A percentile compares a stretch with the other conserved stretches of the same genome.
Evolutionary conservation across 1,140 invertebrate genomes (phyloP).

Genomic region (Stegodyphus mimosarum): DNA sequence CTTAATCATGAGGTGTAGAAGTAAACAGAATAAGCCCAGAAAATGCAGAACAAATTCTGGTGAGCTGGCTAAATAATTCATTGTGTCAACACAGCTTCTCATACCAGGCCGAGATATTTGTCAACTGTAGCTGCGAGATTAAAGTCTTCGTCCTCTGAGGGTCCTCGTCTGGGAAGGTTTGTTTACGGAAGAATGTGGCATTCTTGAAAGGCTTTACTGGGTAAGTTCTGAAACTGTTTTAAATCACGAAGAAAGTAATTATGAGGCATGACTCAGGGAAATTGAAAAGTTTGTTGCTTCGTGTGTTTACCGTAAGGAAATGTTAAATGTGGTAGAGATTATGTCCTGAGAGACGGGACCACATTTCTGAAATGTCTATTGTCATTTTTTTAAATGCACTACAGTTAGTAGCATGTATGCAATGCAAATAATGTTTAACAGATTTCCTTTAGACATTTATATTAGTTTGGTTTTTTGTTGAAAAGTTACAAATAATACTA

Average conservation of each 20-base stretch:
- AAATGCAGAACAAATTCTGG: conserved; percentile 51
- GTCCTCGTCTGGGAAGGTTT: conserved; percentile 10
- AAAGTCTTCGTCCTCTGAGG: conserved; percentile 30
- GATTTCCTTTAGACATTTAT: no score
- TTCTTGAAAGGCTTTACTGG: conserved; percentile 23
- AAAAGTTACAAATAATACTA: no score
- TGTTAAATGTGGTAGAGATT: no score
- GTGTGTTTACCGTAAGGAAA: no score
- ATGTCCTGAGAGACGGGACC: no score
- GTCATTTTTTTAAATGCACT: no score
- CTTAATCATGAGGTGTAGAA: conserved; percentile 51
- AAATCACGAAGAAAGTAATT: conserved; percentile 48
- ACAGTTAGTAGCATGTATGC: no score
- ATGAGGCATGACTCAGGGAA: conserved; percentile 1
- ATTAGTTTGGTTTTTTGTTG: no score
- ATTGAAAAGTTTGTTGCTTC: background rate
- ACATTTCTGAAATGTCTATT: no score
- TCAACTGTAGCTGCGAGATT: conserved; percentile 54
- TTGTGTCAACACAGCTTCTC: conserved; percentile 51
- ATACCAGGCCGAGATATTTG: conserved; percentile 33
- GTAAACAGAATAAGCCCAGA: conserved; percentile 46
- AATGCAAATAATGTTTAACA: no score
- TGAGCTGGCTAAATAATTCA: conserved; percentile 51
- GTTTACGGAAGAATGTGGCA: conserved; percentile 40
- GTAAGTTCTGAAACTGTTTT: conserved; percentile 22